phyloP scores from a whole-genome alignment of 2,888 invertebrate species.

The Drosophila parthenogenetica region DNA sequence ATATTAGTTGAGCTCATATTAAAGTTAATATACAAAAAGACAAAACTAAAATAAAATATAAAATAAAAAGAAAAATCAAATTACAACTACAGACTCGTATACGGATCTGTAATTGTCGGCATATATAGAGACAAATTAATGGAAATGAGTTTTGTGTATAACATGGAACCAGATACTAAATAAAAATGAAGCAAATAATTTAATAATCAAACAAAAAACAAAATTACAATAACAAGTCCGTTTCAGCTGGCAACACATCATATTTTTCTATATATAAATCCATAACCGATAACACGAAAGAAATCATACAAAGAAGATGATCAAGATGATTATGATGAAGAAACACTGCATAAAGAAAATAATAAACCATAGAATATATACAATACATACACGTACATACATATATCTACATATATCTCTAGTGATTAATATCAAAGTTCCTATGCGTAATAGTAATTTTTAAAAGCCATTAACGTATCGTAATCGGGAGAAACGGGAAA shows the following conservation, averaged over 20 bases:
- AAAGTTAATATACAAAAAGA: conserved; percentile 63
- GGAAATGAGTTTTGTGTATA: conserved; percentile 58
- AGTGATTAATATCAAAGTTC: conserved; percentile 84
- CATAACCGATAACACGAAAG: conserved; percentile 58
- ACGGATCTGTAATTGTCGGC: conserved; percentile 36
- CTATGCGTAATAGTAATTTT: conserved; percentile 80
- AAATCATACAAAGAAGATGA: conserved; percentile 20
- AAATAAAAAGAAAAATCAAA: no score
- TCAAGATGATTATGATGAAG: conserved; percentile 39
- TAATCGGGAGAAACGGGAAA: conserved; percentile 43
- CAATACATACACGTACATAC: conserved; percentile 43
- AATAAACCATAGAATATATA: conserved; percentile 44
- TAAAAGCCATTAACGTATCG: conserved; percentile 63
- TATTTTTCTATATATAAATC: conserved; percentile 64
- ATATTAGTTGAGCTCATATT: conserved; percentile 82
- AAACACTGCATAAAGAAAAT: conserved; percentile 21
- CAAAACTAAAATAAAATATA: conserved; percentile 19
- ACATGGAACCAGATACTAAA: conserved; percentile 51
- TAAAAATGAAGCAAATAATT: conserved; percentile 24
- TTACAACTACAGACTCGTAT: conserved; percentile 24
- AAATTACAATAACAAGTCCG: conserved; percentile 75
- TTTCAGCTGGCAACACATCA: conserved; percentile 78
- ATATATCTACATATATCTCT: conserved; percentile 70
- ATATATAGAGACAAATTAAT: conserved; percentile 10
- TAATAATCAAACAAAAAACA: conserved; percentile 27